Base-by-base conservation (phyloP, 2,797 vertebrate genomes). In the Poecilia wingei region DNA sequence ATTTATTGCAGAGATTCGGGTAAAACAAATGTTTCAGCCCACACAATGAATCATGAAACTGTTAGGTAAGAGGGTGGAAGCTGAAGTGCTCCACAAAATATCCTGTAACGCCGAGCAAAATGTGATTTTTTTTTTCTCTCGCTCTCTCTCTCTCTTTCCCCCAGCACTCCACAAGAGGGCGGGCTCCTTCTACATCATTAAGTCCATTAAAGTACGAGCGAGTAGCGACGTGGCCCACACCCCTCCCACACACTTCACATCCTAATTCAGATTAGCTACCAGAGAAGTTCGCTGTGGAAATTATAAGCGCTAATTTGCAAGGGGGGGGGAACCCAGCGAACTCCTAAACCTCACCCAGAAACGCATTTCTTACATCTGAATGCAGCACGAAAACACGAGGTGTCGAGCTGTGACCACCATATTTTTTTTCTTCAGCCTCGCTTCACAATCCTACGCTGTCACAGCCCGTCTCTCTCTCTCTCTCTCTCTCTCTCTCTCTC, bases 401-500 rank as follows among this genome's bases (percentile, higher is more conserved):
- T 78, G 81, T 89, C 85, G 88, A 86, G 84, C 84, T 86, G 85
- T 80, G 90, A 87, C 86, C 88, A 80, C 88, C 86, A 90, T 90
- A 83, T 91, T 91, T 91, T 84, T 25, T 84, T 83, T 70, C 81
- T 79, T 86, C 76, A 84, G 80, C 82, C 79, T 81, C 49, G 83
- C 83, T 88, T 89, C 83, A 55, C 88, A 92, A 91, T 91, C 90
- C 87, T 69, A 72, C 90, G 81, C 86, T 90, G 91, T 90, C 90
- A 90, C 86, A 92, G 81, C 53, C 85, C 84, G 80, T 88, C 89
- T 88, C 85, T 90, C 86, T 84, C 89, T 84, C 90, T 88, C 89
- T 88, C 85, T 90, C 90, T 88, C 91, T 90, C 84, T 88, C 88
- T 82, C 87, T 89, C 88, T 89, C 85, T 91, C 86, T 85, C 90